phyloP scores from a whole-genome alignment of 2,888 invertebrate species.

The Sinohyriopsis cumingii region DNA sequence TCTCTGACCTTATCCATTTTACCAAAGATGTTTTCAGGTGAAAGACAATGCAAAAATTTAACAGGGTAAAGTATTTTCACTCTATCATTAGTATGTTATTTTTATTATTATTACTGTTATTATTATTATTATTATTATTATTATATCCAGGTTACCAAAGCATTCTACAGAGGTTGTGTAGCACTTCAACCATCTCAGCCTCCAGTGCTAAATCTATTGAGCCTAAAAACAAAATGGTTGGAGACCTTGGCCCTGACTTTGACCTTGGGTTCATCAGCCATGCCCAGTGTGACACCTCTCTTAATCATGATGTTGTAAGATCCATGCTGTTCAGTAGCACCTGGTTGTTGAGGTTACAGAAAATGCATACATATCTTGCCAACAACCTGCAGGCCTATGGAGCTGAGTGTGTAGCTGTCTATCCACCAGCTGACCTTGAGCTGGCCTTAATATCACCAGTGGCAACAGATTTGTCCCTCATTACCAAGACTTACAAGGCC shows the following conservation, averaged over 20 bases:
- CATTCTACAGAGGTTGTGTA: constrained; percentile 63
- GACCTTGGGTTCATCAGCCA: constrained; percentile 66
- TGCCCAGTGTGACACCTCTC: constrained; percentile 54
- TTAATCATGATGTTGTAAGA: constrained; percentile 63
- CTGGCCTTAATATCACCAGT: constrained; percentile 32
- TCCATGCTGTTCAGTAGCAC: constrained; percentile 51
- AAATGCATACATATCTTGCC: constrained; percentile 61
- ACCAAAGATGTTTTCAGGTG: no score
- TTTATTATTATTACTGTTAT: background rate
- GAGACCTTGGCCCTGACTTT: constrained; percentile 58
- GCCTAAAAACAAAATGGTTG: constrained; percentile 24
- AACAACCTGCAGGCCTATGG: constrained; percentile 57
- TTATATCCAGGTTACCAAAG: constrained; percentile 65
- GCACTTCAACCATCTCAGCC: constrained; percentile 53
- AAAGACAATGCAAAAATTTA: no score
- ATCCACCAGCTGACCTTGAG: constrained; percentile 57
- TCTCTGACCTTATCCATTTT: no score
- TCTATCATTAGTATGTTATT: no score
- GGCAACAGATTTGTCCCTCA: constrained; percentile 41
- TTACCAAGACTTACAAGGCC: constrained; percentile 43
- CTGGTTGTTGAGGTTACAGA: constrained; percentile 55
- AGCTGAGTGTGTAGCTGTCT: constrained; percentile 60
- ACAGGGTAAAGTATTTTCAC: no score
- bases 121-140: constrained; percentile 1
- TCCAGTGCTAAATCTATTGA: constrained; percentile 40